Base-by-base conservation (phyloP, 2,797 vertebrate genomes). In the Sibirionetta formosa region DNA sequence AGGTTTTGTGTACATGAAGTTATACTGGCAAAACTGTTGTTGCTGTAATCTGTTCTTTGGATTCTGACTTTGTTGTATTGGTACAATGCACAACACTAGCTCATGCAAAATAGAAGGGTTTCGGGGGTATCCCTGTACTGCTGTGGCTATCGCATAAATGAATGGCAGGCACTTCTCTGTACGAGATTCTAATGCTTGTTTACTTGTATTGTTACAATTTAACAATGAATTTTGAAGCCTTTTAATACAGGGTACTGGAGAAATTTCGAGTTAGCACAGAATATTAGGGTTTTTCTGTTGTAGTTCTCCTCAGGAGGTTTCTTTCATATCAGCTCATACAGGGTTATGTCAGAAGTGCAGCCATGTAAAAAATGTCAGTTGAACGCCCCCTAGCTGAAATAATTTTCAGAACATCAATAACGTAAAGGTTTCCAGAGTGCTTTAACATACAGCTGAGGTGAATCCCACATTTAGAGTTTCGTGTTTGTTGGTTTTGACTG, bases 331-430 rank as follows among this genome's bases (percentile, higher is more conserved):
- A 77, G 22, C 66, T 66, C 33, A 31, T 48, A 5, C 22, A 60
- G 71, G 44, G 76, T 42, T 36, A 29, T 22, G 33, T 36, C 53
- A 20, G 6, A 84, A 80, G 64, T 71, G 71, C 86, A 71, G 68
- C 48, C 44, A 18, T 22, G 48, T 79, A 40, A 90, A 72, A 71
- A 27, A 16, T 29, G 77, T 88, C 70, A 66, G 78, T 29, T 68
- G 92, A 54, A 46, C 70, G 86, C 95, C 94, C 84, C 88, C 94
- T 94, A 82, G 92, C 92, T 50, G 93, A 90, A 95, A 61, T 29
- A 13, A 50, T 84, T 68, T 68, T 93, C 51, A 68, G 56, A 93
- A 85, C 75, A 60, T 19, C 48, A 46, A 6, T n/a, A 33, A 68
- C 23, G 9, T 27, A 10, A 44, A 80, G 5, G 2, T 89, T 89